Percentiles rank a stretch among this genome's conserved stretches.
Conservation (phyloP, 1,140 invertebrate species). For the Popillia japonica region DNA sequence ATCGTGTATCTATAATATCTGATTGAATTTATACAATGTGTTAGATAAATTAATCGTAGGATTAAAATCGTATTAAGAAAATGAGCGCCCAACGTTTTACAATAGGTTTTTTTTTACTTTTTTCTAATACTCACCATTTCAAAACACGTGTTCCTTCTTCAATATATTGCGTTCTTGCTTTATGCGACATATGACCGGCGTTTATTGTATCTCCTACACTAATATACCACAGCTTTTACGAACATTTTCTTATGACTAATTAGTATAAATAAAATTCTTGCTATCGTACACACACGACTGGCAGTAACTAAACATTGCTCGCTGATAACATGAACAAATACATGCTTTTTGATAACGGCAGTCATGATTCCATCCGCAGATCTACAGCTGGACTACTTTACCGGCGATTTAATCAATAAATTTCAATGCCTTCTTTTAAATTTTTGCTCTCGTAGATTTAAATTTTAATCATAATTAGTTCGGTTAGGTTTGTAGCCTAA, state of each 20-base stretch:
- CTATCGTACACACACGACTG: background rate
- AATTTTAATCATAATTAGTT: no score
- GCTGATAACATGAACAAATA: slow-evolving; percentile 33
- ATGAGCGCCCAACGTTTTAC: no score
- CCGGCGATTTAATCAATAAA: slow-evolving; percentile 24
- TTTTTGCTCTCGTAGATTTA: background rate
- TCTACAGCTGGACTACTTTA: slow-evolving; percentile 1
- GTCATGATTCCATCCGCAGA: background rate
- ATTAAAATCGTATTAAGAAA: no score
- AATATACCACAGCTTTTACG: background rate
- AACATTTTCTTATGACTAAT: background rate
- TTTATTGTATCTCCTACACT: background rate
- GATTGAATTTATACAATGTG: no score
- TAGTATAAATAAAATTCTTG: slow-evolving; percentile 11
- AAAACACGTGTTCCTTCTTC: slow-evolving; percentile 16
- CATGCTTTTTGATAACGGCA: slow-evolving; percentile 15
- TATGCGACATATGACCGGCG: background rate
- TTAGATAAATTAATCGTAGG: no score
- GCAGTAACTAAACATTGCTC: slow-evolving; percentile 10
- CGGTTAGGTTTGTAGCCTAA: no score
- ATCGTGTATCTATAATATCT: no score
- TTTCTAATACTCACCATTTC: slow-evolving; percentile 26
- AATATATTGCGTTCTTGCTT: background rate
- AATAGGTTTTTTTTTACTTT: no score
- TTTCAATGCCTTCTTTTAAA: background rate